Conservation (phyloP, 2,888 invertebrate genomes). For the Pteria penguin region DNA sequence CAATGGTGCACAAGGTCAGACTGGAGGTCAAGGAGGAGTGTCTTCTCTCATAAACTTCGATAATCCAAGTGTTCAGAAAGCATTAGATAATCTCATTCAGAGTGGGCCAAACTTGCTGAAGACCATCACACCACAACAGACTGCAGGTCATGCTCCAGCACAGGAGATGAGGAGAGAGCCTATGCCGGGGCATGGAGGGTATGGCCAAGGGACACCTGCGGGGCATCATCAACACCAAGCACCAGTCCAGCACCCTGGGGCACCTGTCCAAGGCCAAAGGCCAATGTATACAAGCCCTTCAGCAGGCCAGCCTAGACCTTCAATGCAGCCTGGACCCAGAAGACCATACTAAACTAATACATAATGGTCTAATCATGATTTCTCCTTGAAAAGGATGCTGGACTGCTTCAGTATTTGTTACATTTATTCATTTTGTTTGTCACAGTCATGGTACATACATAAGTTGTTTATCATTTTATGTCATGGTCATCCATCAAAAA, state of each 20-base stretch:
- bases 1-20: conserved; percentile 22
- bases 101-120: conserved; percentile 78
- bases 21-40: conserved; percentile 28
- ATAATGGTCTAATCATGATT: too few relatives aligned
- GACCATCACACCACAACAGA: conserved; percentile 68
- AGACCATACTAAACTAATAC: not conserved
- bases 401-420: too few relatives aligned
- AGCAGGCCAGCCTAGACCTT: not conserved
- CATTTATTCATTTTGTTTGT: too few relatives aligned
- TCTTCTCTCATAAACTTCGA: conserved; percentile 77
- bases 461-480: too few relatives aligned
- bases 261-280: too few relatives aligned
- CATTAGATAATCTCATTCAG: conserved; percentile 80
- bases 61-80: conserved; percentile 80
- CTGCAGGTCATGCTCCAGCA: not conserved
- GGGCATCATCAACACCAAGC: not conserved
- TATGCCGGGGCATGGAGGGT: not conserved
- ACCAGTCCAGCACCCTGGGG: not conserved
- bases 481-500: too few relatives aligned
- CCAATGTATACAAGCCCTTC: not conserved
- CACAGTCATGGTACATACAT: too few relatives aligned
- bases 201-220: too few relatives aligned
- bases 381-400: too few relatives aligned
- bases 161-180: not conserved
- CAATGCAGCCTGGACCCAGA: not conserved